Base-by-base conservation (phyloP, 2,113 vertebrate genomes). In the Orthonyx spaldingii region DNA sequence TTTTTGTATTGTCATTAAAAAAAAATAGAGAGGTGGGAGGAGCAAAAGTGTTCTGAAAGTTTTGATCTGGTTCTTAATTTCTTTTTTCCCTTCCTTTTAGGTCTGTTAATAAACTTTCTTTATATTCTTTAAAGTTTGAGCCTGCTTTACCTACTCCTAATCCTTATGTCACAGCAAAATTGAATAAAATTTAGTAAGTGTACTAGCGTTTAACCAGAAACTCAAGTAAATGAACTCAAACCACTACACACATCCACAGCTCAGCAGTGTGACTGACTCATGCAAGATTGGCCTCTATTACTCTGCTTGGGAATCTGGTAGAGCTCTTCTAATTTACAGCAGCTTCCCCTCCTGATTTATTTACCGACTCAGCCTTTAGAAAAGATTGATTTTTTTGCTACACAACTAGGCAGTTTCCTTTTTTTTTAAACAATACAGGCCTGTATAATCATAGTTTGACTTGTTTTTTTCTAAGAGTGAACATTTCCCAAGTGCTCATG, bases 361-460 rank as follows among this genome's bases (percentile, higher is more conserved):
- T 94, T 95, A 83, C 87, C 59, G 83, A 50, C 30, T 57, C 47
- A 85, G 61, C 24, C 90, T 74, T 77, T n/a, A 57, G 50, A 93
- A 49, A 50, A 95, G 91, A 96, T 93, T 64, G 87, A 89, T 84
- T 94, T 95, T 95, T 91, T 79, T 75, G 9, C 64, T 87, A 77
- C 13, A 66, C 47, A 89, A 72, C 79, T 39, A 84, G 75, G 56
- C 39, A 60, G 60, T 70, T 90, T 84, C 26, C 42, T 44, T 44
- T 77, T 84, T 94, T 89, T 91, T 66, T 46, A 72, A 72, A 81
- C 63, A 94, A 84, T 65, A 55, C 44, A 66, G 32, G 68, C 26
- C 42, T 60, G 42, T 77, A 81, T 74, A 94, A 89, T 88, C 69
- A 81, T 87, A 90, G 47, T 86, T 94, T 68, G 37, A 49, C 53